Evolutionary conservation across 2,888 invertebrate genomes (phyloP), one percentile per base, ranked within the genome.

Genomic region (Pristionchus arcanus): DNA sequence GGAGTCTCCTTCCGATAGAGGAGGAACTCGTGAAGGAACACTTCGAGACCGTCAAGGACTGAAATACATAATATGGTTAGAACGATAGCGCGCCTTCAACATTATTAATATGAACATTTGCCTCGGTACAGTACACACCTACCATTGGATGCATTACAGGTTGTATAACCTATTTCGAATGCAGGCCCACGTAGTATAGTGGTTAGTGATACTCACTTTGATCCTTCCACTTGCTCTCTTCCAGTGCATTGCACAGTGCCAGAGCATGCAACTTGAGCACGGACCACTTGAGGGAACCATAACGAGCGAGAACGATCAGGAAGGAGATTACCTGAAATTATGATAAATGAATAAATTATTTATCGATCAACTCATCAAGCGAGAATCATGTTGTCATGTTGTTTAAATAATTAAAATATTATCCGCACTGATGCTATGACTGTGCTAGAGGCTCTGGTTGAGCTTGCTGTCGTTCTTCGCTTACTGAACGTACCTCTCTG

Each of bases 11-110:
- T 74, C 2, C 87, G 87, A 34, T 74, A 25, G 55, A 71, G 34
- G 28, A 88, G 53, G 25, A 88, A 88, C n/a, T 88, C 87, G 49
- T 74, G 49, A 19, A 88, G 55, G 37, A 74, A 71, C 31, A 88
- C 31, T 34, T 71, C 71, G 11, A 88, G 49, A 74, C 74, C 87
- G 34, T 88, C 74, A 21, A 88, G 74, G 21, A 88, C 87, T 88
- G 55, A 53, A 86, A 59, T 21, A 59, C 25, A 4, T 71, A 5
- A 2, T n/a, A 28, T 71, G n/a, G n/a, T n/a, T n/a, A n/a, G n/a
- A n/a, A n/a, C n/a, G n/a, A n/a, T n/a, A n/a, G n/a, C n/a, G n/a
- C n/a, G n/a, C n/a, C n/a, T n/a, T n/a, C n/a, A n/a, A n/a, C n/a
- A n/a, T n/a, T n/a, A n/a, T n/a, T n/a, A n/a, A n/a, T n/a, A n/a